Conservation (phyloP, 2,888 invertebrate genomes). For the Spilarctia lutea region DNA sequence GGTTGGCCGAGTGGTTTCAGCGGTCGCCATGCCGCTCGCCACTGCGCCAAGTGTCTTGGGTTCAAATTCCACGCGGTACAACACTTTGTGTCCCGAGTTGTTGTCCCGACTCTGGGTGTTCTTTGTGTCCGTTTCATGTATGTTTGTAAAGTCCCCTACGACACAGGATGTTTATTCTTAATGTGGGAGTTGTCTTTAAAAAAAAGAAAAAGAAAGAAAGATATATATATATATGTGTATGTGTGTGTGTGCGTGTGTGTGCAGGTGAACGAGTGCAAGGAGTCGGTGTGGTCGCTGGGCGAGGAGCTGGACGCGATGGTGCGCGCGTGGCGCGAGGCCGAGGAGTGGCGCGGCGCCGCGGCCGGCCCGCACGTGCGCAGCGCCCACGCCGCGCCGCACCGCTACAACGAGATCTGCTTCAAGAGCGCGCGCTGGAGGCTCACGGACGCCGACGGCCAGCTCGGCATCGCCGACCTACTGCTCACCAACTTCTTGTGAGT, state of each 20-base stretch:
- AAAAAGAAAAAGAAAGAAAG: too few species aligned
- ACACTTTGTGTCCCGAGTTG: too few species aligned
- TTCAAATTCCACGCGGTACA: too few species aligned
- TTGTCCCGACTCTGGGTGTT: too few species aligned
- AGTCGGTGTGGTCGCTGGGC: conserved; percentile 93
- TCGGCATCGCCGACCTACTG: conserved; percentile 98
- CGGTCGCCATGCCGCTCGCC: too few species aligned
- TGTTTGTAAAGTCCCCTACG: too few species aligned
- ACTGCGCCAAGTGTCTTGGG: too few species aligned
- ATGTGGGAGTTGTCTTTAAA: too few species aligned
- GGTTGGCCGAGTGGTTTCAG: too few species aligned
- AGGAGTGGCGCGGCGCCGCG: conserved; percentile 89
- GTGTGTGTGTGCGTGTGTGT: not conserved
- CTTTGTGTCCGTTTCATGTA: too few species aligned
- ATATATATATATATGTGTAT: too few species aligned
- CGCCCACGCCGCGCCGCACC: conserved; percentile 91
- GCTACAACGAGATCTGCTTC: conserved; percentile 96
- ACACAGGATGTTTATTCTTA: too few species aligned
- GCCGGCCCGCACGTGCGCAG: conserved; percentile 87
- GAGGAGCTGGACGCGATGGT: conserved; percentile 98
- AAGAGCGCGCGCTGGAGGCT: conserved; percentile 99
- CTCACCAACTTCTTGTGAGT: conserved; percentile 96
- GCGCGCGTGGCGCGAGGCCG: conserved; percentile 93
- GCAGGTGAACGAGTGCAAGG: conserved; percentile 95
- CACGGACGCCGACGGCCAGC: conserved; percentile 98